phyloP scores from a whole-genome alignment of 1,140 invertebrate species.

The Caenorhabditis brenneri region DNA sequence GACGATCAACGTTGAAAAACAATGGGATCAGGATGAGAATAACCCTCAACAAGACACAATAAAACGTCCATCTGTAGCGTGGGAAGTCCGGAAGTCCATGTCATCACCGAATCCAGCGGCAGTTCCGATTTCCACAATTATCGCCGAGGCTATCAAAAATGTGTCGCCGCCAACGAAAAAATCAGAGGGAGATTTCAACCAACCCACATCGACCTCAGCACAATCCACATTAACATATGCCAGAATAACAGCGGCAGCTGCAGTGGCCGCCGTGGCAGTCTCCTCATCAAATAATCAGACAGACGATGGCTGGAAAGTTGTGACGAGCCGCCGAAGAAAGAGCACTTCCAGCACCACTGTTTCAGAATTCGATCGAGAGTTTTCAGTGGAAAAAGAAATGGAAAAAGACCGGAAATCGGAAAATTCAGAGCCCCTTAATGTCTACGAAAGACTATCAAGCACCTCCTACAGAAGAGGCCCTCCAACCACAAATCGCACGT shows the following conservation, averaged over 20 bases:
- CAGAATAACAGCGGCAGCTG: conserved; percentile 3
- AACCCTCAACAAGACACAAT: background rate
- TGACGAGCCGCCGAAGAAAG: conserved; percentile 16
- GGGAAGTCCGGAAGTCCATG: conserved; percentile 52
- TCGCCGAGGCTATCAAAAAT: conserved; percentile 12
- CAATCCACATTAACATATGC: background rate
- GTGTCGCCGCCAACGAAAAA: background rate
- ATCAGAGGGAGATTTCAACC: background rate
- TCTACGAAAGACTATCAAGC: conserved; percentile 12
- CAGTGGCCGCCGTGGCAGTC: background rate
- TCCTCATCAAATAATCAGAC: background rate
- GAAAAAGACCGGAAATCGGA: background rate
- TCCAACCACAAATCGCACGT: background rate
- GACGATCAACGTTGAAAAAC: conserved; percentile 46
- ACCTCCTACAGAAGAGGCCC: background rate
- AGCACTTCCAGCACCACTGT: conserved; percentile 25
- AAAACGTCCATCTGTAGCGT: conserved; percentile 34
- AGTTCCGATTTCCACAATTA: conserved; percentile 4
- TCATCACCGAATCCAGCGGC: conserved; percentile 19
- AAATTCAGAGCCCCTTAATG: background rate
- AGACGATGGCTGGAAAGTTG: conserved; percentile 47
- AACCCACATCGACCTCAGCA: background rate
- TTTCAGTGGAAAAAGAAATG: background rate
- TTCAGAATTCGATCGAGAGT: conserved; percentile 13
- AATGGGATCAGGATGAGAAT: conserved; percentile 41